Base-by-base conservation (phyloP, 2,113 vertebrate species). In the Callionymus lyra region DNA sequence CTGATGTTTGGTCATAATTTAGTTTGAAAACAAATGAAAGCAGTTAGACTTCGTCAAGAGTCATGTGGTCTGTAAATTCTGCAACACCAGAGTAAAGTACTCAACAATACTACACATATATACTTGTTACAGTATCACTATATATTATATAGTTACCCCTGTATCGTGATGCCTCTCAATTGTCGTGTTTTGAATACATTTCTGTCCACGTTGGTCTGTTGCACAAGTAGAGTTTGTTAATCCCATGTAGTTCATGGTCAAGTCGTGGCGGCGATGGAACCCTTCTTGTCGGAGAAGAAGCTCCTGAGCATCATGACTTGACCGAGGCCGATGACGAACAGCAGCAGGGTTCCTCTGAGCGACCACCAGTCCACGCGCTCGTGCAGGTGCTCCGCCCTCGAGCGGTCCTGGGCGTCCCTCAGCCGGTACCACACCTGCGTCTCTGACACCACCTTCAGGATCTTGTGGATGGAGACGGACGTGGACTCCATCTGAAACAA, bases 301-400 rank as follows among this genome's bases (percentile, higher is more conserved):
- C 90, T 92, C 46, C 68, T 90, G 2, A 96, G 89, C 80, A 95
- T 56, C 58, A 93, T 11, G 50, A 93, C 87, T 56, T 95, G 92
- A 53, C 91, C 85, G 1, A 92, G 13, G 60, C 90, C 88, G 56
- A 94, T 89, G 55, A 84, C 70, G 2, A 92, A 87, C 38, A 96
- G 77, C 57, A 90, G 78, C 1, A 89, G 0, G 0, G 89, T 84
- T 73, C 94, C 87, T 14, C 90, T 88, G 0, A 90, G 17, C 0
- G 92, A 93, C 93, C 93, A 96, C 66, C 76, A 91, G 0, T 75
- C 85, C 38, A 95, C 85, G 0, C 86, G 86, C 12, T 77, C 71
- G 0, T 82, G 79, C 36, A 96, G 83, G 32, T 90, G 85, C 16
- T 94, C 90, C 0, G 92, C 91, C 2, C 85, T 67, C 9, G 77